Conservation (phyloP, 2,113 vertebrate genomes). For the Toxotes chatareus region DNA sequence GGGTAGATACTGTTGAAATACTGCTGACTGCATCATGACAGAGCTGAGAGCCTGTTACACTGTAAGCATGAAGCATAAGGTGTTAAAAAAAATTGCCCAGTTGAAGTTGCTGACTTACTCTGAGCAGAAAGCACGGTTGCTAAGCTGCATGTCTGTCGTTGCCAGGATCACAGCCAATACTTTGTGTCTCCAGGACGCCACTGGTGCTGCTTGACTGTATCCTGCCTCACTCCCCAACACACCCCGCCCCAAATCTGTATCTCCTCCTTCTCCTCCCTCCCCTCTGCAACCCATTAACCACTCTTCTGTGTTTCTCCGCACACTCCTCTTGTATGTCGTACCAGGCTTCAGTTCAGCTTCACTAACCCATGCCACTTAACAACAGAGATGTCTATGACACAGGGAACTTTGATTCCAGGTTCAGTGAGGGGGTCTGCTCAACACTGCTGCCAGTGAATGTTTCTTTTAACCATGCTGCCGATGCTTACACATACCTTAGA, state of each 20-base stretch:
- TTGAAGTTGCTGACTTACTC: conserved; percentile 91
- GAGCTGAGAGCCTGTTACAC: conserved; percentile 20
- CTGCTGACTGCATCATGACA: conserved; percentile 35
- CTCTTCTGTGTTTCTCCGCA: conserved; percentile 62
- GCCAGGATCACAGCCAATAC: conserved; percentile 58
- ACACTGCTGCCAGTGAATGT: conserved; percentile 16
- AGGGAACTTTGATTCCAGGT: conserved; percentile 11
- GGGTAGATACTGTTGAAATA: conserved; percentile 20
- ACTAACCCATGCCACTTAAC: conserved; percentile 63
- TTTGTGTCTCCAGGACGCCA: conserved; percentile 50
- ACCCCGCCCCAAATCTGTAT: conserved; percentile 34
- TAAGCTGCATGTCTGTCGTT: conserved; percentile 73
- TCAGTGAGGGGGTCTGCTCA: conserved; percentile 23
- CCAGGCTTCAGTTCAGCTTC: conserved; percentile 66
- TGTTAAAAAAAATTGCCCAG: conserved; percentile 25
- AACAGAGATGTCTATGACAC: neutral
- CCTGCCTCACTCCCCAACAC: conserved; percentile 66
- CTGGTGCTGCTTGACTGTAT: conserved; percentile 76
- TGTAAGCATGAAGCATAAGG: conserved; percentile 53
- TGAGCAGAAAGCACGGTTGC: conserved; percentile 77
- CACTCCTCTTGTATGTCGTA: conserved; percentile 55
- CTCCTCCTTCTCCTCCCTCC: conserved; percentile 36
- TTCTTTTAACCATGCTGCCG: conserved; percentile 14
- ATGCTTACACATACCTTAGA: conserved; percentile 14
- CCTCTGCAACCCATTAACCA: conserved; percentile 68